These are phyloP conservation scores for Oreocharis arfaki DNA, from an alignment of 2,113 vertebrate species.

Conservation along the genomic window DNA sequence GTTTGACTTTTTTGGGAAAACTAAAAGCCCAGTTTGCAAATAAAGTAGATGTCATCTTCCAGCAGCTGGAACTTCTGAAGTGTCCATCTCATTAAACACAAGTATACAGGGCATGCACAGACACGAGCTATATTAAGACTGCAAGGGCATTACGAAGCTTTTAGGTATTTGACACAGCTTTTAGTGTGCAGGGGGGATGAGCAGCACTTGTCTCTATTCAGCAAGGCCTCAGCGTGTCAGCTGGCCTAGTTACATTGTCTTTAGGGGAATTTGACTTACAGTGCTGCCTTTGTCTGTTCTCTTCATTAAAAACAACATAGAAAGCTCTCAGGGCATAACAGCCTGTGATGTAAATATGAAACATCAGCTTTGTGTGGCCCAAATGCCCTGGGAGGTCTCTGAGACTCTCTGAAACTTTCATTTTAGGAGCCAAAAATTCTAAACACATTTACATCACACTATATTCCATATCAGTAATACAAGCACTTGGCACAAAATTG, in stretches of 20 bases:
- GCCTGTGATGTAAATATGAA: background rate
- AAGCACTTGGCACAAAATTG: background rate
- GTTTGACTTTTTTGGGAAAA: background rate
- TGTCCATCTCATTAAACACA: background rate
- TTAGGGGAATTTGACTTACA: constrained; percentile 22
- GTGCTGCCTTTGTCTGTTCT: constrained; percentile 29
- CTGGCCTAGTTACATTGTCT: constrained; percentile 43
- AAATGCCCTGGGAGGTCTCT: background rate
- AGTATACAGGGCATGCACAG: background rate
- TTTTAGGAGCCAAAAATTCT: background rate
- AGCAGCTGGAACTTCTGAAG: background rate
- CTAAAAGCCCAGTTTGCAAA: background rate
- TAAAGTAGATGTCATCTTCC: background rate
- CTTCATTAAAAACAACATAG: background rate
- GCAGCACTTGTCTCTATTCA: background rate
- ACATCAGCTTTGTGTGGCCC: background rate
- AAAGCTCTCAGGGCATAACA: background rate
- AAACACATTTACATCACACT: background rate
- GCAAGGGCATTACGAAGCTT: background rate
- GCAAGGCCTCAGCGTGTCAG: background rate
- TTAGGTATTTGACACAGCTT: background rate
- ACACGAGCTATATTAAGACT: background rate
- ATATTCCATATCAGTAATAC: background rate
- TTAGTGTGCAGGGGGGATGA: background rate
- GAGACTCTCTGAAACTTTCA: background rate